Evolutionary conservation across 2,888 invertebrate genomes (phyloP).

Genomic region (Flabesymbios commensalis): DNA sequence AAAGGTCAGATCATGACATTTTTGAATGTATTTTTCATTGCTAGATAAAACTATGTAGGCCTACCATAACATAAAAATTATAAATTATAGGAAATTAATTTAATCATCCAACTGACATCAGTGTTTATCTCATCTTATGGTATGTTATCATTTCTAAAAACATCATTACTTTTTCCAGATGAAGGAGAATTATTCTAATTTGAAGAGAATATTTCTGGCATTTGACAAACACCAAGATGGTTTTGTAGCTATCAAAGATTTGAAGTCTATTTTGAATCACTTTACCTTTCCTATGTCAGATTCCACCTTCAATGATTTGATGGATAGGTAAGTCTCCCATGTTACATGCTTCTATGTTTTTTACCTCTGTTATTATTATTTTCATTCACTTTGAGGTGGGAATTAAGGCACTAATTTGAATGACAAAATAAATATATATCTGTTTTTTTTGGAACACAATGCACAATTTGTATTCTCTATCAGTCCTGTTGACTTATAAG

Average conservation of each 20-base stretch:
- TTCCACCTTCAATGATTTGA: constrained; percentile 52
- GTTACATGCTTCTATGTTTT: neutral
- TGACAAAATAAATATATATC: too few relatives aligned
- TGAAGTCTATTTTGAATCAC: constrained; percentile 50
- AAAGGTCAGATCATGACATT: constrained; percentile 39
- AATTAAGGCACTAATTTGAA: too few relatives aligned
- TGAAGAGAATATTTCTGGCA: constrained; percentile 55
- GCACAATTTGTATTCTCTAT: too few relatives aligned
- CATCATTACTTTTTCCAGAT: constrained; percentile 41
- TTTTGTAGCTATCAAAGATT: constrained; percentile 50
- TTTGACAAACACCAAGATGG: constrained; percentile 54
- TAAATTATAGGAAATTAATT: too few relatives aligned
- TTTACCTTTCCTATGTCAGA: constrained; percentile 58
- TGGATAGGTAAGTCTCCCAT: constrained; percentile 49
- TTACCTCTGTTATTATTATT: neutral
- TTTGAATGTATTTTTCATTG: neutral
- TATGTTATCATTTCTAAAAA: neutral
- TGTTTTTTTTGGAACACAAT: too few relatives aligned
- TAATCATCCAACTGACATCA: too few relatives aligned
- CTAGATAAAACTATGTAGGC: too few relatives aligned
- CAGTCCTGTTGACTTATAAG: too few relatives aligned
- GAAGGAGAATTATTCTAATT: constrained; percentile 46
- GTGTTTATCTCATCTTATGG: too few relatives aligned
- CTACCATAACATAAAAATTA: too few relatives aligned
- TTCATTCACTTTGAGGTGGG: too few relatives aligned